phyloP scores from a whole-genome alignment of 2,113 vertebrate genomes.

The Sitta europaea region DNA sequence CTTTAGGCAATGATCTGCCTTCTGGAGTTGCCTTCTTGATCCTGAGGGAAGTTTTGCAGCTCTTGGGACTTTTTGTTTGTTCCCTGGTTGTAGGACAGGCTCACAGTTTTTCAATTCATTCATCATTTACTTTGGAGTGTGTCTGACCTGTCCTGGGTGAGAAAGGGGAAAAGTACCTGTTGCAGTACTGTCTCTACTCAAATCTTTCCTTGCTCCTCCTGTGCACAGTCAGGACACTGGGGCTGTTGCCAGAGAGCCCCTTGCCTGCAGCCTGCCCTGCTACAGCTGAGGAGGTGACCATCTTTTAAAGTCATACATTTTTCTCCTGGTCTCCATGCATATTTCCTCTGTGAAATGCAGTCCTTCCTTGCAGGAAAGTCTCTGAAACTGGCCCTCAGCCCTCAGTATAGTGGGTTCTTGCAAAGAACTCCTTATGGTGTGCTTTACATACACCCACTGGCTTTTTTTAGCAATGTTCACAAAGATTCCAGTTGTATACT shows the following conservation, averaged over 20 bases:
- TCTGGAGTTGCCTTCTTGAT: neutral
- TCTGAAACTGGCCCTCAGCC: neutral
- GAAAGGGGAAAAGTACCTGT: neutral
- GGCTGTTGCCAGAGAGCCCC: neutral
- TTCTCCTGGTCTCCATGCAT: neutral
- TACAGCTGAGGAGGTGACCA: neutral
- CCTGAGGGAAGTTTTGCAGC: neutral
- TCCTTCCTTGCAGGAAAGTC: neutral
- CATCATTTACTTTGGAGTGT: neutral
- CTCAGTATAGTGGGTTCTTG: neutral
- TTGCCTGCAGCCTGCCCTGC: neutral
- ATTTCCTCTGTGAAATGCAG: neutral
- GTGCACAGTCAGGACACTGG: rapidly evolving
- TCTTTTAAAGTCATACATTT: neutral
- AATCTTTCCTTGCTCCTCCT: neutral
- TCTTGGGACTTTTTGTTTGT: neutral
- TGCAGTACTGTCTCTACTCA: neutral
- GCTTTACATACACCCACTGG: neutral
- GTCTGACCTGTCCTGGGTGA: neutral
- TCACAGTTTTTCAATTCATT: neutral
- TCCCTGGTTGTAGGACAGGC: neutral
- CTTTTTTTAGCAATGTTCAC: neutral
- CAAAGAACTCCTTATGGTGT: neutral
- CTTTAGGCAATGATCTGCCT: neutral
- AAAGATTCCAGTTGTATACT: neutral